These are phyloP conservation scores for Orchestes rusci DNA, from an alignment of 2,888 invertebrate genomes.

Conservation along the genomic window DNA sequence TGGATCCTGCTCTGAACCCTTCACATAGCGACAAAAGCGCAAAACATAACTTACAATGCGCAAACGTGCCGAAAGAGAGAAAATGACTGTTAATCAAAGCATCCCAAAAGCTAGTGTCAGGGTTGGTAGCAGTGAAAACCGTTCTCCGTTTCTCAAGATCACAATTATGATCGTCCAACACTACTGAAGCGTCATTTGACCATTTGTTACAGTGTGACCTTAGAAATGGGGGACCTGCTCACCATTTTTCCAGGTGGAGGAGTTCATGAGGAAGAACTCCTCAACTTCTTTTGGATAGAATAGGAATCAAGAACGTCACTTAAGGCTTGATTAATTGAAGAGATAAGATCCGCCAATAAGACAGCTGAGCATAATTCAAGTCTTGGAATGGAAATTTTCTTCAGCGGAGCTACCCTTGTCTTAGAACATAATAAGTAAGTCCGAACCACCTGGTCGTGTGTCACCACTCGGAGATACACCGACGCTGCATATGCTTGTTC, in stretches of 20 bases:
- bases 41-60: neutral
- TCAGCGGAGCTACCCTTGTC: conserved; percentile 7
- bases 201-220: too few species aligned
- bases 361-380: conserved; percentile 11
- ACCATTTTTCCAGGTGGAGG: neutral
- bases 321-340: neutral
- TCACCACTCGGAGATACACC: conserved; percentile 4
- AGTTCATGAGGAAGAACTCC: too few species aligned
- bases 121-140: neutral
- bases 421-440: conserved; percentile 5
- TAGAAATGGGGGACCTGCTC: too few species aligned
- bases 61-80: too few species aligned
- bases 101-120: neutral
- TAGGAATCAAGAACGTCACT: too few species aligned
- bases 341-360: conserved; percentile 1
- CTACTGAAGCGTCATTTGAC: neutral
- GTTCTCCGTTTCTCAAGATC: neutral
- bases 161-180: neutral
- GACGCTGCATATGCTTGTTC: conserved; percentile 9
- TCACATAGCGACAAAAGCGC: neutral
- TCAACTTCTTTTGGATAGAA: too few species aligned
- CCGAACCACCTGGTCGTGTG: neutral
- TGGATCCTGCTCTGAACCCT: neutral
- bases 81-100: neutral
- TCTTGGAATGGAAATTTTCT: neutral